These are phyloP conservation scores for Zeus faber DNA, from an alignment of 2,113 vertebrate genomes.

Conservation along the genomic window DNA sequence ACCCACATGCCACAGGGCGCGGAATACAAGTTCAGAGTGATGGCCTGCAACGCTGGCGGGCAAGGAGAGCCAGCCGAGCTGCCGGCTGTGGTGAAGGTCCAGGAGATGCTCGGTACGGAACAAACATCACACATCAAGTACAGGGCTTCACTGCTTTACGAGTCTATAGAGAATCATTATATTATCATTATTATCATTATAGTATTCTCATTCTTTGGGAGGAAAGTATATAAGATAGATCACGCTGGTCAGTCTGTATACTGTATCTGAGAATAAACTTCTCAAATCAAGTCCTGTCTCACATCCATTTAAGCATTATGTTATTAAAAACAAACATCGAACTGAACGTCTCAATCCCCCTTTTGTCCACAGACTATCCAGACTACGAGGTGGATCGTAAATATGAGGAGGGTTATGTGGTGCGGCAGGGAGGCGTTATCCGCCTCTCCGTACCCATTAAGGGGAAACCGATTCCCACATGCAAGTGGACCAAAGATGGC, in stretches of 20 bases:
- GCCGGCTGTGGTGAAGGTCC: constrained; percentile 93
- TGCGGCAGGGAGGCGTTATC: constrained; percentile 94
- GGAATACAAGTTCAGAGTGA: constrained; percentile 94
- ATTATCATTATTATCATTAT: neutral
- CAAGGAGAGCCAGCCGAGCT: constrained; percentile 94
- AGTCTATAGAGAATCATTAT: neutral
- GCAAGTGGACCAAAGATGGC: constrained; percentile 99
- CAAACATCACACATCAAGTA: too few relatives aligned
- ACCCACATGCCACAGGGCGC: constrained; percentile 97
- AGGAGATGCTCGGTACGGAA: constrained; percentile 95
- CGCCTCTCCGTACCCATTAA: constrained; percentile 92
- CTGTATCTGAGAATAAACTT: too few relatives aligned
- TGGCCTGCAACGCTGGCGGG: constrained; percentile 94
- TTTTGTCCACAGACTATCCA: constrained; percentile 83
- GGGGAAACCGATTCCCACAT: constrained; percentile 93
- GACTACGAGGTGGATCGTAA: constrained; percentile 89
- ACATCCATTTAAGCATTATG: too few relatives aligned
- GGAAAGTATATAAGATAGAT: too few relatives aligned
- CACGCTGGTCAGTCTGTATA: too few relatives aligned
- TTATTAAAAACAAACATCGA: neutral
- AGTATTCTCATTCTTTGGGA: neutral
- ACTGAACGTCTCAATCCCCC: neutral
- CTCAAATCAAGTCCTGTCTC: too few relatives aligned
- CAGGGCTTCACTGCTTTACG: too few relatives aligned
- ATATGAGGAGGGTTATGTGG: constrained; percentile 91